phyloP scores from a whole-genome alignment of 2,797 vertebrate species.

The Gymnoscopelus braueri region DNA sequence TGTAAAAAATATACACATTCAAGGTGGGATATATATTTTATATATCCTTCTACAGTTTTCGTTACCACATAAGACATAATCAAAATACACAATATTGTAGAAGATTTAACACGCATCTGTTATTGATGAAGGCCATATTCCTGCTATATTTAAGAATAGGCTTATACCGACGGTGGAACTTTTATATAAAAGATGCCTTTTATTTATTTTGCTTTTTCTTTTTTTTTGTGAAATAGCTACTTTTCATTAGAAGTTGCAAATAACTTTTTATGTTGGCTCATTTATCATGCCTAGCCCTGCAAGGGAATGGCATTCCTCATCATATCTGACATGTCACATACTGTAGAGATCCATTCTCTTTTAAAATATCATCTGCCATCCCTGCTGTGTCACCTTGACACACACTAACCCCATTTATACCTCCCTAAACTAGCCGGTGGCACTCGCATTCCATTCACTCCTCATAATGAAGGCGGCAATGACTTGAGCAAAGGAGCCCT shows the following conservation, averaged over 20 bases:
- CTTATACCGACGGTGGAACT: background rate
- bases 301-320: constrained; percentile 58
- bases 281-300: constrained; percentile 50
- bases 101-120: no score
- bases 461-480: constrained; percentile 69
- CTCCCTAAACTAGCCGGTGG: constrained; percentile 59
- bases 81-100: background rate
- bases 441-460: constrained; percentile 55
- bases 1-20: constrained; percentile 20
- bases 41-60: constrained; percentile 8
- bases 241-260: constrained; percentile 38
- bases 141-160: constrained; percentile 18
- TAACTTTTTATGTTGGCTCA: constrained; percentile 37
- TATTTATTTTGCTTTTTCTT: background rate
- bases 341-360: constrained; percentile 50
- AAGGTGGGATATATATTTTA: background rate
- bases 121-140: background rate
- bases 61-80: background rate
- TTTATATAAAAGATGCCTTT: background rate
- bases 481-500: constrained; percentile 72
- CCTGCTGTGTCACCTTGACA: constrained; percentile 74
- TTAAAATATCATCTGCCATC: constrained; percentile 66
- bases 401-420: constrained; percentile 12
- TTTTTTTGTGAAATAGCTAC: constrained; percentile 11
- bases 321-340: constrained; percentile 57